Evolutionary conservation across 1,140 invertebrate genomes (phyloP).

Genomic region (Nilaparvata lugens): DNA sequence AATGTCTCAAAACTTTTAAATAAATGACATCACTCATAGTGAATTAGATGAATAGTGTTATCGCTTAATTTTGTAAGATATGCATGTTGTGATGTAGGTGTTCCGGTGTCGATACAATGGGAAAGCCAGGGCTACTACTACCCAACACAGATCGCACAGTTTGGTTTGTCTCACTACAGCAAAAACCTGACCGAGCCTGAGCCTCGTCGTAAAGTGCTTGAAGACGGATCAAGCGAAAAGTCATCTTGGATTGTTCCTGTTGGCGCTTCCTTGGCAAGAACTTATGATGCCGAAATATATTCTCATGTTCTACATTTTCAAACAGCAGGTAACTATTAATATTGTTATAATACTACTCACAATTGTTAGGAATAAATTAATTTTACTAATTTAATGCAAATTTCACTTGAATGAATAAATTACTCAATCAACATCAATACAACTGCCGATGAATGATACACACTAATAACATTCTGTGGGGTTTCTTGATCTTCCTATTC

Average conservation of each 20-base stretch:
- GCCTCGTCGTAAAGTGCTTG: conserved; percentile 54
- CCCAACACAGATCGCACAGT: conserved; percentile 97
- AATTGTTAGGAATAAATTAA: too few species aligned
- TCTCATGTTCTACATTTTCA: conserved; percentile 57
- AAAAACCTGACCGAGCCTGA: conserved; percentile 80
- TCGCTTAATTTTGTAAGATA: too few species aligned
- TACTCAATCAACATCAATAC: too few species aligned
- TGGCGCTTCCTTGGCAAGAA: conserved; percentile 49
- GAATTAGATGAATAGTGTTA: too few species aligned
- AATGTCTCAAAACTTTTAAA: too few species aligned
- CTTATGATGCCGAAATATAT: conserved; percentile 44
- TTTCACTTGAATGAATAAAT: too few species aligned
- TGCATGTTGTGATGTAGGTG: conserved; percentile 42
- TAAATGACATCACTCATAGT: too few species aligned
- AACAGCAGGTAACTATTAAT: conserved; percentile 41
- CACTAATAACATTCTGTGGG: too few species aligned
- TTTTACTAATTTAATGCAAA: too few species aligned
- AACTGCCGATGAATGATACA: too few species aligned
- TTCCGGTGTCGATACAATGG: conserved; percentile 94
- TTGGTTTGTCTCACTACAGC: conserved; percentile 93
- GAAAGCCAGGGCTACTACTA: conserved; percentile 90
- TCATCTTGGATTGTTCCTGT: conserved; percentile 54
- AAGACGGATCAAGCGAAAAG: conserved; percentile 59
- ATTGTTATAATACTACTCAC: background rate
- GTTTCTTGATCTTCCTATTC: too few species aligned